Conservation (phyloP, 2,888 invertebrate genomes). For the Chloroclysta siterata region DNA sequence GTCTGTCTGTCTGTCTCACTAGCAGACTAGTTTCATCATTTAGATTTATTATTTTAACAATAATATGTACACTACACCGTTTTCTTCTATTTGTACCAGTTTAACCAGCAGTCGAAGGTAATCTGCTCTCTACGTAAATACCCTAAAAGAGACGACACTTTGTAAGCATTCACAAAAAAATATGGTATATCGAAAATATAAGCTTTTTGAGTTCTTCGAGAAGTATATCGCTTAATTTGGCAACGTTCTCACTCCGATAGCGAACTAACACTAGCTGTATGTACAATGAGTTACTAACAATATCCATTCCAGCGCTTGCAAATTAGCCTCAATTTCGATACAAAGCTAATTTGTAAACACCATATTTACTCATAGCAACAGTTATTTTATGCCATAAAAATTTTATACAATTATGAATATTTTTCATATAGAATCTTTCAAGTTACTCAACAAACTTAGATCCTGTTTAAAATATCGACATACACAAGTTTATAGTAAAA, state of each 20-base stretch:
- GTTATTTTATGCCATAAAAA: slow-evolving; percentile 8
- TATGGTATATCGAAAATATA: slow-evolving; percentile 57
- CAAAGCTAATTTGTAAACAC: slow-evolving; percentile 4
- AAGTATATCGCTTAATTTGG: slow-evolving; percentile 60
- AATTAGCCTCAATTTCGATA: slow-evolving; percentile 10
- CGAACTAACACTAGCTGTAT: slow-evolving; percentile 32
- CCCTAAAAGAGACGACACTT: not conserved
- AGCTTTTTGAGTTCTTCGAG: slow-evolving; percentile 44
- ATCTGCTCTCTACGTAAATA: not conserved
- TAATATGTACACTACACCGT: too few relatives aligned
- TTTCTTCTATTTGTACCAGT: not conserved
- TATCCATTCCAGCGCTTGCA: slow-evolving; percentile 2
- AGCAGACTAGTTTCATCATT: too few relatives aligned
- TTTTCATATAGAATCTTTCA: slow-evolving; percentile 39
- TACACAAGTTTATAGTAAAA: slow-evolving; percentile 9
- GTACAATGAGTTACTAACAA: slow-evolving; percentile 18
- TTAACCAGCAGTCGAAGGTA: not conserved
- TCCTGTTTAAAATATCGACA: slow-evolving; percentile 13
- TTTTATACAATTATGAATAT: slow-evolving; percentile 33
- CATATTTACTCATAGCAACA: slow-evolving; percentile 1
- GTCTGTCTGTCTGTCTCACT: too few relatives aligned
- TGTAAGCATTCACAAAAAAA: not conserved
- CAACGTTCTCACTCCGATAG: slow-evolving; percentile 57
- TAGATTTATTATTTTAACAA: too few relatives aligned
- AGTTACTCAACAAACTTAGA: slow-evolving; percentile 36